Evolutionary conservation across 1,140 invertebrate genomes (phyloP).

Genomic region (Gonatopus flavifemur): DNA sequence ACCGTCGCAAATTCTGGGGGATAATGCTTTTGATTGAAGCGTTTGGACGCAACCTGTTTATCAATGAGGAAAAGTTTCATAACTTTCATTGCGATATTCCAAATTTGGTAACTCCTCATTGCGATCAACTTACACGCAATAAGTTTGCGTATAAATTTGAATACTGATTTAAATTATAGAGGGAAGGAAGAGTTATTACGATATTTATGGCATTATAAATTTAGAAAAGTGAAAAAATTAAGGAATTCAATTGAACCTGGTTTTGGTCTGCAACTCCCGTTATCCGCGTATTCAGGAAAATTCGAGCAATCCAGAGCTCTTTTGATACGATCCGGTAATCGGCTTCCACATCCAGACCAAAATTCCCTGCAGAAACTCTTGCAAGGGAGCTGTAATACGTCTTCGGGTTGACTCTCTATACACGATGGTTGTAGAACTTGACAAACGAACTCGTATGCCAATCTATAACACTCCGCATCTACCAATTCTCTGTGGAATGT

Average conservation of each 20-base stretch:
- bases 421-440: constrained; percentile 81
- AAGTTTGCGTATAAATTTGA: no score
- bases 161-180: no score
- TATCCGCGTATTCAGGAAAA: constrained; percentile 77
- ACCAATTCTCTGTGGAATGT: constrained; percentile 72
- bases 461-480: constrained; percentile 83
- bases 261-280: constrained; percentile 73
- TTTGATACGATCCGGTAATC: constrained; percentile 70
- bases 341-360: constrained; percentile 75
- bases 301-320: constrained; percentile 75
- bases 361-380: constrained; percentile 84
- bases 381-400: constrained; percentile 71
- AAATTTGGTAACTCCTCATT: no score
- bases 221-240: no score
- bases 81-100: no score
- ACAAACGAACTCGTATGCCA: constrained; percentile 85
- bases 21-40: constrained; percentile 70
- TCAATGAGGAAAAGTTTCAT: constrained; percentile 8
- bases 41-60: constrained; percentile 70
- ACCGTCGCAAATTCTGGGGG: constrained; percentile 80
- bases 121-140: no score
- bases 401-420: constrained; percentile 54
- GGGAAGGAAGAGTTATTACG: no score
- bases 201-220: no score
- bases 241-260: no score